phyloP scores from a whole-genome alignment of 37 sponge, comb jelly and placozoan species.

The Chondrilla cf. caribensis region DNA sequence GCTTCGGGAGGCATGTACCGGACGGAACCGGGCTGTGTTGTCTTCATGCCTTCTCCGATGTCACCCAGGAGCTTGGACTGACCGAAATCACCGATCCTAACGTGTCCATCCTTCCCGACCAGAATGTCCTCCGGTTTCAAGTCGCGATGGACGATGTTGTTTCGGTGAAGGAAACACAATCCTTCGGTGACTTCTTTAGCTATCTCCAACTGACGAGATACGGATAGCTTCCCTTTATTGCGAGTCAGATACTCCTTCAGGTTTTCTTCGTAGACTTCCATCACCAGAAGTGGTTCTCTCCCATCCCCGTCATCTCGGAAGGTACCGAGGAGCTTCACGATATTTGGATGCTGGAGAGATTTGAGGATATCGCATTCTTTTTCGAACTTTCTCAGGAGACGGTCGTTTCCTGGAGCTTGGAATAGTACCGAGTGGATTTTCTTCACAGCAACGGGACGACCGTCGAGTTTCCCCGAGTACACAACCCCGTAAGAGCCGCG shows the following conservation, averaged over 20 bases:
- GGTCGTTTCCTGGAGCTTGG: not conserved
- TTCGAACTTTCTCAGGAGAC: not conserved
- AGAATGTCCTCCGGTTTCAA: conserved; percentile 9
- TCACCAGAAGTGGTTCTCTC: not conserved
- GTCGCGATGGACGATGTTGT: conserved; percentile 2
- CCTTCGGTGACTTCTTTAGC: not conserved
- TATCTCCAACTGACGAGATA: not conserved
- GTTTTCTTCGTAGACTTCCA: conserved; percentile 6
- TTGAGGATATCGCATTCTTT: not conserved
- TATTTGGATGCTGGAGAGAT: not conserved
- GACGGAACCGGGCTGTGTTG: not conserved
- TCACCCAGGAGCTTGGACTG: conserved; percentile 14
- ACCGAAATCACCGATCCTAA: conserved; percentile 12
- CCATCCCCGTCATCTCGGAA: not conserved
- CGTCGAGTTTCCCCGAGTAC: not conserved
- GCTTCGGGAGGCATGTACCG: conserved; percentile 26
- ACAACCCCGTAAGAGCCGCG: conserved; percentile 16
- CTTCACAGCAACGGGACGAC: conserved; percentile 9
- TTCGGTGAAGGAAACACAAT: not conserved
- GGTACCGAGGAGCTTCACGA: not conserved
- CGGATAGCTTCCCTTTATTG: not conserved
- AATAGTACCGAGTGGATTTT: not conserved
- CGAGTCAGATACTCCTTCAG: not conserved
- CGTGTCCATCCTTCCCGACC: not conserved
- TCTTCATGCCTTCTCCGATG: not conserved